A percentile compares a stretch with the other conserved stretches of the same genome.
These are phyloP conservation scores for Bos taurus DNA, from an alignment of 2,113 vertebrate species.

Conservation along the genomic window ARS-UCD2.0 NC_037328.1:116317501-116318000, in stretches of 20 bases:
- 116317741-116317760: not conserved
- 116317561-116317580: not conserved
- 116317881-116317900: not conserved
- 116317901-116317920: constrained; percentile 23
- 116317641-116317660: not conserved
- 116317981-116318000: not conserved
- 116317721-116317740: not conserved
- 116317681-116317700: not conserved
- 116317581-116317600: not conserved
- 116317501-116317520: not conserved
- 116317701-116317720: not conserved
- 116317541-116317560: not conserved
- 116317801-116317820: not conserved
- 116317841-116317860: not conserved
- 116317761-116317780: not conserved
- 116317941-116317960: constrained; percentile 64
- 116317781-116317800: not conserved
- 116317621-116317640: not conserved
- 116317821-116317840: not conserved
- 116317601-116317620: not conserved
- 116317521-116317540: not conserved
- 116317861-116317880: not conserved
- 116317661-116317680: not conserved
- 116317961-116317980: constrained; percentile 65
- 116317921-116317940: constrained; percentile 78